A percentile compares a stretch with the other conserved stretches of the same genome.
phyloP scores from a whole-genome alignment of 2,888 invertebrate species.

The Siphonodentalium dalli region DNA sequence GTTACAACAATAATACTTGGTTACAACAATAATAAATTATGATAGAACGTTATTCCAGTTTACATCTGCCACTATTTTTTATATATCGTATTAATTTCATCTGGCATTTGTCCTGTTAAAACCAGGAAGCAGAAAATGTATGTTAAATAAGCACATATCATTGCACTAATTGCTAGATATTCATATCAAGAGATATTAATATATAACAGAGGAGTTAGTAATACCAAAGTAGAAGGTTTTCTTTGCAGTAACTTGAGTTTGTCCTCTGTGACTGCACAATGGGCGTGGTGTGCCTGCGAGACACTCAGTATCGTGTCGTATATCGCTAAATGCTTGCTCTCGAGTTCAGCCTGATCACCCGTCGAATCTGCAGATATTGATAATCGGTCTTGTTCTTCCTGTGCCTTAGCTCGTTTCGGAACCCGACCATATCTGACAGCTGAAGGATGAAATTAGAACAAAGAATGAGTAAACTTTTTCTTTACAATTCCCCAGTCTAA shows the following conservation, averaged over 20 bases:
- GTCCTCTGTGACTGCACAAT: slow-evolving; percentile 89
- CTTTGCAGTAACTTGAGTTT: slow-evolving; percentile 75
- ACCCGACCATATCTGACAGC: slow-evolving; percentile 94
- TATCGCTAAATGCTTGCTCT: slow-evolving; percentile 71
- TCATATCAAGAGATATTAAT: too few species aligned
- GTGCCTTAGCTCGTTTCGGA: slow-evolving; percentile 89
- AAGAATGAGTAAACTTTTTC: background rate
- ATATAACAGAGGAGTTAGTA: too few species aligned
- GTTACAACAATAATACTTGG: too few species aligned
- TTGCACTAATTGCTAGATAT: too few species aligned
- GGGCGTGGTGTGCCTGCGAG: slow-evolving; percentile 81
- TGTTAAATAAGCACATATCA: too few species aligned
- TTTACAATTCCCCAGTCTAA: background rate
- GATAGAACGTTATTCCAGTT: too few species aligned
- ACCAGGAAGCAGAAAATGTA: too few species aligned
- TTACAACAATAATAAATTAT: too few species aligned
- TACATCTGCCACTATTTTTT: too few species aligned
- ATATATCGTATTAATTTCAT: too few species aligned
- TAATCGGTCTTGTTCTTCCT: slow-evolving; percentile 69
- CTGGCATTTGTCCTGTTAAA: too few species aligned
- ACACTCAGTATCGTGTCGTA: slow-evolving; percentile 83
- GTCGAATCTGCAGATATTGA: slow-evolving; percentile 52
- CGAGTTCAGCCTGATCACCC: slow-evolving; percentile 47
- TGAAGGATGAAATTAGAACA: slow-evolving; percentile 21
- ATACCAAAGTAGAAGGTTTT: slow-evolving; percentile 75